phyloP scores from a whole-genome alignment of 1,140 invertebrate species.

The Hesperophylax magnus region DNA sequence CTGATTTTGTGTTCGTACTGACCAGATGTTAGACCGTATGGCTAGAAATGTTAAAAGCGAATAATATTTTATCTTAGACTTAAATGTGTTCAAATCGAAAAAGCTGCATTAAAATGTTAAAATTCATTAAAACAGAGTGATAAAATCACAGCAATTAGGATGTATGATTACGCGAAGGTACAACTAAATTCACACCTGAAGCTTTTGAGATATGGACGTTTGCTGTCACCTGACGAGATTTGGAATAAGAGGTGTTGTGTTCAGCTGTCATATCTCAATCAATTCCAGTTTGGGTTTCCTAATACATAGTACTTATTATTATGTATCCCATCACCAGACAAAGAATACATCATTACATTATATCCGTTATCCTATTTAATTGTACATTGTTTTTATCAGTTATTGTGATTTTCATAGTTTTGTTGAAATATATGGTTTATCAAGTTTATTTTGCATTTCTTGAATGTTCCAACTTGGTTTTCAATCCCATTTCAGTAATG shows the following conservation, averaged over 20 bases:
- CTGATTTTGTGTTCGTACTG: conserved; percentile 18
- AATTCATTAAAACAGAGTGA: conserved; percentile 5
- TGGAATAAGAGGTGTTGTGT: background rate
- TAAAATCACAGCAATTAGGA: no score
- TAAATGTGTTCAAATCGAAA: conserved; percentile 16
- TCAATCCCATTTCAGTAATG: background rate
- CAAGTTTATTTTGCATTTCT: background rate
- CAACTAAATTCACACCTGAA: no score
- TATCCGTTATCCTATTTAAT: background rate
- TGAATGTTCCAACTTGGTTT: background rate
- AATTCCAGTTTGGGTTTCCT: no score
- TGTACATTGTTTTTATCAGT: background rate
- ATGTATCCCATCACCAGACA: background rate
- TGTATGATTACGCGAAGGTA: no score
- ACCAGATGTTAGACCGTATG: background rate
- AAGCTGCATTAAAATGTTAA: conserved; percentile 11
- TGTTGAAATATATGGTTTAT: conserved; percentile 11
- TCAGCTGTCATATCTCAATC: no score
- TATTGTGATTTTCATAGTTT: conserved; percentile 9
- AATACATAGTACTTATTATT: background rate
- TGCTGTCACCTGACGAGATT: no score
- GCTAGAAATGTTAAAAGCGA: background rate
- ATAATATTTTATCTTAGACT: conserved; percentile 16
- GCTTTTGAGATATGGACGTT: no score
- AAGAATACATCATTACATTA: background rate